phyloP scores from a whole-genome alignment of 2,113 vertebrate species.

The western clawed frog (Xenopus tropicalis) region UCB_Xtro_10.0 CM004444.2:173905001-173905500 shows the following conservation, averaged over 20 bases:
- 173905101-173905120: slow-evolving; percentile 57
- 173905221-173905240: no score
- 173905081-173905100: slow-evolving; percentile 43
- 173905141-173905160: slow-evolving; percentile 84
- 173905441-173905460: no score
- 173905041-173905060: slow-evolving; percentile 78
- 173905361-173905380: slow-evolving; percentile 62
- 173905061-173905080: slow-evolving; percentile 40
- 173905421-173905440: slow-evolving; percentile 59
- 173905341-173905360: slow-evolving; percentile 54
- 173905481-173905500: no score
- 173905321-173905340: slow-evolving; percentile 48
- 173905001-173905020: slow-evolving; percentile 69
- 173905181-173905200: no score
- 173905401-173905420: slow-evolving; percentile 40
- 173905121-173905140: slow-evolving; percentile 66
- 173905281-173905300: slow-evolving; percentile 82
- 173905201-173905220: no score
- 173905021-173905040: slow-evolving; percentile 86
- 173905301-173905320: slow-evolving; percentile 54
- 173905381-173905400: slow-evolving; percentile 53
- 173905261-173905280: slow-evolving; percentile 85
- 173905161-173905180: slow-evolving; percentile 64
- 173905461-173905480: no score
- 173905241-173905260: not conserved